Percentiles rank a stretch among this genome's conserved stretches.
phyloP scores from a whole-genome alignment of 2,797 vertebrate species.

The Myiotriccus ornatus region DNA sequence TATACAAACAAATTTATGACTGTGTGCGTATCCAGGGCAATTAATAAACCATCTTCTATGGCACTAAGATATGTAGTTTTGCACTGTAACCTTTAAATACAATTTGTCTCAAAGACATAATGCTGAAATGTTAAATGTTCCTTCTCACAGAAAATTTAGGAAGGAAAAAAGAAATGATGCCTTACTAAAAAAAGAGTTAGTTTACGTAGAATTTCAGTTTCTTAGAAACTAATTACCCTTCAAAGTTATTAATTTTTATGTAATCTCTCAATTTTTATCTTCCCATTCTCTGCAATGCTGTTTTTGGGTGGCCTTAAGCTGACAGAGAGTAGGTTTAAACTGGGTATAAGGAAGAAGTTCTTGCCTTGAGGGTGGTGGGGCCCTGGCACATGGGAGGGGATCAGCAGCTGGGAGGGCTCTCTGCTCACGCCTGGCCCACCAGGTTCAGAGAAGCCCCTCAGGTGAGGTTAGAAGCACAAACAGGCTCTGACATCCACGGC shows the following conservation, averaged over 20 bases:
- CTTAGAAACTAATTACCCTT: neutral
- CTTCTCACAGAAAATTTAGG: neutral
- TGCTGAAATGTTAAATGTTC: neutral
- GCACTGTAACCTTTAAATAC: neutral
- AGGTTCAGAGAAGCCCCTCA: neutral
- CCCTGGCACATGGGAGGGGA: neutral
- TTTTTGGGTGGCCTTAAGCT: neutral
- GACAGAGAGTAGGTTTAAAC: neutral
- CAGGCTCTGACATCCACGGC: neutral
- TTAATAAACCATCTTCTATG: constrained; percentile 1
- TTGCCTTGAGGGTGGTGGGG: neutral
- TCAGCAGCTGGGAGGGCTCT: neutral
- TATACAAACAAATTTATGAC: constrained; percentile 12
- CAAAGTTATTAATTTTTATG: neutral
- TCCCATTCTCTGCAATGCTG: neutral
- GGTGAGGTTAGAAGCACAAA: neutral
- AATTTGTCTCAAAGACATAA: neutral
- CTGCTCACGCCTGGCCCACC: neutral
- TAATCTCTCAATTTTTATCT: neutral
- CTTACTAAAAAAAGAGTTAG: neutral
- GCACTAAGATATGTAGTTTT: neutral
- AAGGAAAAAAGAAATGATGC: neutral
- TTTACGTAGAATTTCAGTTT: neutral
- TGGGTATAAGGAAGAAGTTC: rapidly evolving
- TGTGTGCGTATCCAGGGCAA: neutral